Evolutionary conservation across 2,113 vertebrate genomes (phyloP).

Genomic region (Callithrix jacchus): DNA sequence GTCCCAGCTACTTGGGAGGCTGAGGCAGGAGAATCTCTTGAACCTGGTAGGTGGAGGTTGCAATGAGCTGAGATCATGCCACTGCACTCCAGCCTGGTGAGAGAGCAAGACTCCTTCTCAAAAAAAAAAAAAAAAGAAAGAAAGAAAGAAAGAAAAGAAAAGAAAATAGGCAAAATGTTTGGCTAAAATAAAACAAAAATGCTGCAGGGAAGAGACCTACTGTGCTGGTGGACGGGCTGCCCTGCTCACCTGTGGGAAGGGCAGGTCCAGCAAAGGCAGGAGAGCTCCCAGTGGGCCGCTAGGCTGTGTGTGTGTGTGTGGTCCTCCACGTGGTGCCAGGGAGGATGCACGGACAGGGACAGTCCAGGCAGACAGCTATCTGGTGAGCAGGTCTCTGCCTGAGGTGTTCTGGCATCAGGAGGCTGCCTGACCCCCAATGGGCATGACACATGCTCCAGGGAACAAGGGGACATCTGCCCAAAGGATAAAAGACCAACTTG

Average conservation of each 20-base stretch:
- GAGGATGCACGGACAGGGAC: neutral
- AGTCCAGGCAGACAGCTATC: neutral
- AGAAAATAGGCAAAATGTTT: slow-evolving; percentile 27
- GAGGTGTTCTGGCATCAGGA: too few relatives aligned
- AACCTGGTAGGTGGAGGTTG: too few relatives aligned
- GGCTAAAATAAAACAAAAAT: neutral
- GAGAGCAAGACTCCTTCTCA: too few relatives aligned
- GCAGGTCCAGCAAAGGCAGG: neutral
- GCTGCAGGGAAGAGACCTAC: slow-evolving; percentile 44
- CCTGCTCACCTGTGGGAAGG: neutral
- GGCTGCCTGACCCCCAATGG: neutral
- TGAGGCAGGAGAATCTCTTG: too few relatives aligned
- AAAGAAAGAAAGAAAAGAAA: neutral
- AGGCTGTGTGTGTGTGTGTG: neutral
- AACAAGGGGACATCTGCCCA: neutral
- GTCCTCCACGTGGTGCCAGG: neutral
- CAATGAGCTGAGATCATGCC: too few relatives aligned
- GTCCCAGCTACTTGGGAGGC: too few relatives aligned
- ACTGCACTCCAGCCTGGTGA: too few relatives aligned
- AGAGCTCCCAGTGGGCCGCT: neutral
- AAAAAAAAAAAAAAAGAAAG: neutral
- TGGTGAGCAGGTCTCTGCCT: neutral
- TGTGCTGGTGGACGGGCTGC: neutral
- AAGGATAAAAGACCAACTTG: neutral
- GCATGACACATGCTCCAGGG: neutral